Base-by-base conservation (phyloP, 2,888 invertebrate species). In the Lordiphosa fenestrarum region DNA sequence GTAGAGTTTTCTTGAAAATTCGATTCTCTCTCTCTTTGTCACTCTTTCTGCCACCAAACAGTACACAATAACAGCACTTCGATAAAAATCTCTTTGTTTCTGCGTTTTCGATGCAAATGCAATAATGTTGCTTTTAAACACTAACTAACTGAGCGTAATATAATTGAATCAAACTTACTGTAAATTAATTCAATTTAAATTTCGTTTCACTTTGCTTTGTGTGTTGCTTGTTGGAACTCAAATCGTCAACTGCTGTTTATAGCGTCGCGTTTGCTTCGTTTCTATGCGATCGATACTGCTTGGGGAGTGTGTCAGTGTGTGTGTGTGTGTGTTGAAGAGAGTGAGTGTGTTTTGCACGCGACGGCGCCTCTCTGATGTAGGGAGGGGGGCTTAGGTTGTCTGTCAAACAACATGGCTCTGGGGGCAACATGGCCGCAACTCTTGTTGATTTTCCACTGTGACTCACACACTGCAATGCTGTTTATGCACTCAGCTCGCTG, bases 191-290 rank as follows among this genome's bases (percentile, higher is more conserved):
- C 53, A 41, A 57, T 57, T 52, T 59, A 53, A 13, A 47, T 46
- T 46, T 57, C 69, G 59, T 50, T 55, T 69, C 64, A 61, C 13
- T 15, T 42, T 42, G 46, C 66, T 56, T 53, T 42, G 69, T 65
- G 42, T 71, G 74, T 54, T 85, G 61, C 83, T 73, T 76, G 74
- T 55, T 73, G 64, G 62, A 71, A 71, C 51, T 70, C 78, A 75
- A 83, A 67, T 77, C 69, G 65, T 56, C 63, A 81, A 87, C 86
- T 87, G 87, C 82, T 84, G 86, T 80, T 86, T 86, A 84, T 86
- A 86, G 65, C 75, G 77, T 55, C 67, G 67, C 73, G 76, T 73
- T 71, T 71, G 72, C 57, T 70, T 64, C 68, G 73, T 85, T 85
- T 85, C 84, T 84, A 84, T 85, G 64, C 80, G 66, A 64, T 75